Conservation (phyloP, 2,888 invertebrate species). For the Aporophyla lueneburgensis region DNA sequence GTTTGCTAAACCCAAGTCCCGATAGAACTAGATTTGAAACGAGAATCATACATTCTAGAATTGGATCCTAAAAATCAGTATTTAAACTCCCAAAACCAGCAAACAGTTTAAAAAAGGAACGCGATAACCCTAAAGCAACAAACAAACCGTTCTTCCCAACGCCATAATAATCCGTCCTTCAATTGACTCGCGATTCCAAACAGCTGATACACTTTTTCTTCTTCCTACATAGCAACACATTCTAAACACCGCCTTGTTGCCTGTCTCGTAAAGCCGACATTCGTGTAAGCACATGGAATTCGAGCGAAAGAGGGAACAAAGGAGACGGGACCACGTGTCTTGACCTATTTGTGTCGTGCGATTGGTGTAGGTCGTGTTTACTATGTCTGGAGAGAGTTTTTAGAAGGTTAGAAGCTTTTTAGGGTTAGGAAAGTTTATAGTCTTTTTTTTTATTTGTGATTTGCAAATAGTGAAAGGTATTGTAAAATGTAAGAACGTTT, state of each 20-base stretch:
- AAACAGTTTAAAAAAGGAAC: constrained; percentile 32
- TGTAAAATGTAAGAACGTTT: not conserved
- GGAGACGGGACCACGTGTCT: constrained; percentile 75
- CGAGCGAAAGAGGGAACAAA: constrained; percentile 72
- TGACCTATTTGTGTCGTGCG: constrained; percentile 81
- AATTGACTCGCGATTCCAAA: constrained; percentile 67
- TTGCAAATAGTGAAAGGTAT: not conserved
- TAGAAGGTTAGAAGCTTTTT: constrained; percentile 51
- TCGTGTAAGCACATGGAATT: constrained; percentile 44
- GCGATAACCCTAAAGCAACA: constrained; percentile 44
- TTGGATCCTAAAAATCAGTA: not conserved
- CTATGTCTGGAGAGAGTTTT: constrained; percentile 63
- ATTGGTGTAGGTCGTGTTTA: constrained; percentile 80
- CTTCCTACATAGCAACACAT: constrained; percentile 37
- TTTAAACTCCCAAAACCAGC: not conserved
- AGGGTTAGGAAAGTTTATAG: constrained; percentile 30
- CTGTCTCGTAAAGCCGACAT: constrained; percentile 45
- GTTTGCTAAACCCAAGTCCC: not conserved
- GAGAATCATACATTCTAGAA: not conserved
- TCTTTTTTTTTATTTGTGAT: not conserved
- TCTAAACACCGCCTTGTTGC: constrained; percentile 41
- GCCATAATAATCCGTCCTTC: constrained; percentile 65
- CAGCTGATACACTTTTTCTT: constrained; percentile 71
- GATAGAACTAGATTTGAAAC: not conserved
- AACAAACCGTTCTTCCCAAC: constrained; percentile 56